Conservation (phyloP, 2,113 vertebrate species). For the Cervus canadensis region DNA sequence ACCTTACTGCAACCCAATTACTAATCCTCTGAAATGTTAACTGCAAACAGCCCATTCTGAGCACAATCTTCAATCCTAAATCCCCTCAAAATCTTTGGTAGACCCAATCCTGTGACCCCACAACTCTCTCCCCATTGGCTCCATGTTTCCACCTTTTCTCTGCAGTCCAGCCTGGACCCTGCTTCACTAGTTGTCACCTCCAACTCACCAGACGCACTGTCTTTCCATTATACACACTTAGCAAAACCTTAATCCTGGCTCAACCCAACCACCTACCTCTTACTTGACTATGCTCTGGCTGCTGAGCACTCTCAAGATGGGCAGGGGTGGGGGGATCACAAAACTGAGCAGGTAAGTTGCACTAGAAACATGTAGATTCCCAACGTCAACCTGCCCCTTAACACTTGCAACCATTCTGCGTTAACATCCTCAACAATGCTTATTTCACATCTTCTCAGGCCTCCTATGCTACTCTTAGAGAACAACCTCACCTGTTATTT, state of each 20-base stretch:
- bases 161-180: not conserved
- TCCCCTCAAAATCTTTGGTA: not conserved
- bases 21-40: not conserved
- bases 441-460: not conserved
- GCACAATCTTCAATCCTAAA: not conserved
- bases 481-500: not conserved
- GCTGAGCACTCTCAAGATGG: not conserved
- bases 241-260: not conserved
- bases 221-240: not conserved
- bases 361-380: not conserved
- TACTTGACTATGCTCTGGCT: not conserved
- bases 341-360: not conserved
- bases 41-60: not conserved
- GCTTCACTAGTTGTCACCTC: no score
- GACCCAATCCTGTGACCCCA: not conserved
- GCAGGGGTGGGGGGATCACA: not conserved
- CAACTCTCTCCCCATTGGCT: not conserved
- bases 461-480: not conserved
- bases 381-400: not conserved
- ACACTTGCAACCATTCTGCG: not conserved
- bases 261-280: not conserved
- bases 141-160: not conserved
- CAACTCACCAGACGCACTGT: not conserved
- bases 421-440: not conserved
- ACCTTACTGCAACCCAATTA: not conserved